These are phyloP conservation scores for Petrocephalus microphthalmus DNA, from an alignment of 2,113 vertebrate species.

Conservation along the genomic window DNA sequence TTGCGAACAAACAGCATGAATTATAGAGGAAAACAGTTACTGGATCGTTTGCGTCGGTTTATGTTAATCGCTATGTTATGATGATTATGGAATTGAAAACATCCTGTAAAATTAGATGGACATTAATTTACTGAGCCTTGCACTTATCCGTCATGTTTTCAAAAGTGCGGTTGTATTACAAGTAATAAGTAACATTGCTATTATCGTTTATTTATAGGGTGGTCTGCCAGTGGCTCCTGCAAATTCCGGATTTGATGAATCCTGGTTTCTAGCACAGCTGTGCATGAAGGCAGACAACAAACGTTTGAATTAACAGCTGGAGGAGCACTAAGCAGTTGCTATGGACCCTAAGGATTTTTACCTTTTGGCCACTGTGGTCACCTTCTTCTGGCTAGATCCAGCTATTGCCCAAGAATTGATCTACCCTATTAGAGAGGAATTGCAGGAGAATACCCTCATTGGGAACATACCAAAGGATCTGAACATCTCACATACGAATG, in stretches of 20 bases:
- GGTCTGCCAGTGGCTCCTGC: conserved; percentile 77
- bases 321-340: conserved; percentile 69
- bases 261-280: conserved; percentile 62
- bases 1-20: background rate
- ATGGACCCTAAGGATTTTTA: conserved; percentile 99
- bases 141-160: background rate
- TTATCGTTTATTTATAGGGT: conserved; percentile 75
- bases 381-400: conserved; percentile 94
- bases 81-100: background rate
- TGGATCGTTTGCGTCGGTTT: background rate
- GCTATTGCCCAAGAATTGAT: conserved; percentile 96
- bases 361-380: conserved; percentile 88
- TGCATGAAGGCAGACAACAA: conserved; percentile 61
- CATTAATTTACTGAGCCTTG: background rate
- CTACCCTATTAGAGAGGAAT: conserved; percentile 96
- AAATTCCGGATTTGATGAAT: conserved; percentile 73
- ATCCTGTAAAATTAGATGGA: background rate
- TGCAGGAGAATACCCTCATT: conserved; percentile 97
- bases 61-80: background rate
- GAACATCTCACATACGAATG: conserved; percentile 94
- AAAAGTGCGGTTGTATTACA: background rate
- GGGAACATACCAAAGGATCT: conserved; percentile 99
- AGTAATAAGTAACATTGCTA: conserved; percentile 44
- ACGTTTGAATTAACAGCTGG: conserved; percentile 49
- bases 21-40: background rate